A percentile compares a stretch with the other conserved stretches of the same genome.
These are phyloP conservation scores for Scortum barcoo DNA, from an alignment of 2,113 vertebrate species.

Conservation along the genomic window DNA sequence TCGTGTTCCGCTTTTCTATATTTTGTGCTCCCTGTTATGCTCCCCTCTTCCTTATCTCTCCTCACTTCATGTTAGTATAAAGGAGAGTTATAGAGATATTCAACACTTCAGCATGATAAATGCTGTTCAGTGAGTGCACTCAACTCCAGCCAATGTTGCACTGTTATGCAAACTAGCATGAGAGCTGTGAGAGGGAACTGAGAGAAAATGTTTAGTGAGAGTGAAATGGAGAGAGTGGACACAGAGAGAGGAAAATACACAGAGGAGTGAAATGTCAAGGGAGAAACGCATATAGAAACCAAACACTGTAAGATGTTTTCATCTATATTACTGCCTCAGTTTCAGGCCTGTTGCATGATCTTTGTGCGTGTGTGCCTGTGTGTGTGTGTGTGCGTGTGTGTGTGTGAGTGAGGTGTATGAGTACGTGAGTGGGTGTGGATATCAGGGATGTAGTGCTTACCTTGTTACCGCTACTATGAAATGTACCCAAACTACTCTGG, in stretches of 20 bases:
- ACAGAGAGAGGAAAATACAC: slow-evolving; percentile 35
- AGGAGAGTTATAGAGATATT: slow-evolving; percentile 55
- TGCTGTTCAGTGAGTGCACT: slow-evolving; percentile 71
- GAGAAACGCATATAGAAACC: slow-evolving; percentile 32
- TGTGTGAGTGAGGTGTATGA: slow-evolving; percentile 27
- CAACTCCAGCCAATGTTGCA: slow-evolving; percentile 68
- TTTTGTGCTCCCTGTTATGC: slow-evolving; percentile 6
- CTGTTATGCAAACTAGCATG: slow-evolving; percentile 78
- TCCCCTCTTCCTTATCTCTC: slow-evolving; percentile 29
- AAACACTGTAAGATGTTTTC: slow-evolving; percentile 21
- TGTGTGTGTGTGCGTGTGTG: slow-evolving; percentile 29
- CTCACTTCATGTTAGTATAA: slow-evolving; percentile 46
- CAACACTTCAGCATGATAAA: slow-evolving; percentile 69
- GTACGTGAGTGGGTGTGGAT: slow-evolving; percentile 30
- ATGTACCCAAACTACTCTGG: background rate
- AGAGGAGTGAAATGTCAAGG: slow-evolving; percentile 41
- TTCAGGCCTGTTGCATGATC: slow-evolving; percentile 3
- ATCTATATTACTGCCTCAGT: slow-evolving; percentile 7
- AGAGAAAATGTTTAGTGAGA: slow-evolving; percentile 47
- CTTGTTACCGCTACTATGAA: slow-evolving; percentile 8
- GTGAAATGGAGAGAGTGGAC: slow-evolving; percentile 37
- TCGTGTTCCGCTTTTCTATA: background rate
- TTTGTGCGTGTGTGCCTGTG: background rate
- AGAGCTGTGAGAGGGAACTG: slow-evolving; percentile 55
- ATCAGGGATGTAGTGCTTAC: slow-evolving; percentile 24